phyloP scores from a whole-genome alignment of 2,888 invertebrate genomes.

The Agonopterix arenella region DNA sequence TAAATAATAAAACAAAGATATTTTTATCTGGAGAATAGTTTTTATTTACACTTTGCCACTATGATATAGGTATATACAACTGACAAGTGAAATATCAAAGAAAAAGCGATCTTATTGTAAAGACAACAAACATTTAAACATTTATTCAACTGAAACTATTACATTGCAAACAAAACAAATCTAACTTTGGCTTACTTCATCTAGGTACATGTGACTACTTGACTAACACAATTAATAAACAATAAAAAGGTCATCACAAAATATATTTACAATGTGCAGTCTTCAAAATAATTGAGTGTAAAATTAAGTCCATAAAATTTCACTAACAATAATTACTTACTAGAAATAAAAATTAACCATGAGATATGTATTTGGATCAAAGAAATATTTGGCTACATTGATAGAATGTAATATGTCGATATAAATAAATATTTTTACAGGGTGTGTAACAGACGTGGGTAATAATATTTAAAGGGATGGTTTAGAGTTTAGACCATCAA shows the following conservation, averaged over 20 bases:
- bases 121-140: slow-evolving; percentile 14
- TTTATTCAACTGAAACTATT: slow-evolving; percentile 9
- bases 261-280: slow-evolving; percentile 60
- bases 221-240: slow-evolving; percentile 26
- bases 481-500: no score
- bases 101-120: slow-evolving; percentile 27
- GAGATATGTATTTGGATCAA: slow-evolving; percentile 47
- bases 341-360: slow-evolving; percentile 50
- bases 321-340: slow-evolving; percentile 12
- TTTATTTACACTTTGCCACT: slow-evolving; percentile 69
- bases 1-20: slow-evolving; percentile 40
- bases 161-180: slow-evolving; percentile 40
- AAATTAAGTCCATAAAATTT: slow-evolving; percentile 23
- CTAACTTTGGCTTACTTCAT: slow-evolving; percentile 25
- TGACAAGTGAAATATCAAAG: slow-evolving; percentile 40
- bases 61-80: slow-evolving; percentile 55
- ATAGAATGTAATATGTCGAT: no score
- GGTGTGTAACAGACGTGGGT: no score
- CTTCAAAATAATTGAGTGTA: slow-evolving; percentile 45
- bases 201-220: slow-evolving; percentile 21
- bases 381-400: neutral
- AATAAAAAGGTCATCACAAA: slow-evolving; percentile 34
- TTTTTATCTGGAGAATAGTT: slow-evolving; percentile 60
- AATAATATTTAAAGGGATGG: no score
- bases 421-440: no score